These are phyloP conservation scores for Ageneiosus marmoratus DNA, from an alignment of 2,113 vertebrate genomes.

Conservation along the genomic window DNA sequence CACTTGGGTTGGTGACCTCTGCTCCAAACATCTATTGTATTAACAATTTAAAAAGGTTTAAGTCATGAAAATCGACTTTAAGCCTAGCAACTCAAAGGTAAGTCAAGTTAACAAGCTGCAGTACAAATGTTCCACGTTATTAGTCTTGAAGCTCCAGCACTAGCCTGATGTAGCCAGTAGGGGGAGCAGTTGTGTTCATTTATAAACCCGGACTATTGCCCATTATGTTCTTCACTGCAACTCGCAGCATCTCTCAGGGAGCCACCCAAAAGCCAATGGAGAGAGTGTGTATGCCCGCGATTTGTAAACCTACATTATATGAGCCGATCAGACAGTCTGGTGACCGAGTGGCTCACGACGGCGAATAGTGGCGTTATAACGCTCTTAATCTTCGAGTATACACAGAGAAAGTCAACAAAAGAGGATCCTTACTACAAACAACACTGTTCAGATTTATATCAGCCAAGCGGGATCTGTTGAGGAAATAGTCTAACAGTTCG, in stretches of 20 bases:
- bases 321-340: slow-evolving; percentile 21
- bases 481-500: slow-evolving; percentile 17
- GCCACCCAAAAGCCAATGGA: slow-evolving; percentile 46
- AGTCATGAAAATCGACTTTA: neutral
- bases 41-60: neutral
- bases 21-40: neutral
- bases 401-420: neutral
- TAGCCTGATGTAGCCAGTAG: slow-evolving; percentile 58
- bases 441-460: neutral
- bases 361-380: slow-evolving; percentile 1
- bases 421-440: neutral
- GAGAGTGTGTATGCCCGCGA: slow-evolving; percentile 47
- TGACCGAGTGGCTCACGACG: slow-evolving; percentile 23
- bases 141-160: neutral
- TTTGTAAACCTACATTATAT: slow-evolving; percentile 32
- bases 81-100: neutral
- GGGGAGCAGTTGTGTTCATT: slow-evolving; percentile 70
- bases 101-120: neutral
- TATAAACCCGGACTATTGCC: neutral
- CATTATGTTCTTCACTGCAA: slow-evolving; percentile 12
- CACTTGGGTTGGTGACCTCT: neutral
- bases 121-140: neutral
- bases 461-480: neutral
- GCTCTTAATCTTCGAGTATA: neutral
- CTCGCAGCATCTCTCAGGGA: slow-evolving; percentile 42